Base-by-base conservation (phyloP, 2,888 invertebrate species). In the Galerucella pusilla region DNA sequence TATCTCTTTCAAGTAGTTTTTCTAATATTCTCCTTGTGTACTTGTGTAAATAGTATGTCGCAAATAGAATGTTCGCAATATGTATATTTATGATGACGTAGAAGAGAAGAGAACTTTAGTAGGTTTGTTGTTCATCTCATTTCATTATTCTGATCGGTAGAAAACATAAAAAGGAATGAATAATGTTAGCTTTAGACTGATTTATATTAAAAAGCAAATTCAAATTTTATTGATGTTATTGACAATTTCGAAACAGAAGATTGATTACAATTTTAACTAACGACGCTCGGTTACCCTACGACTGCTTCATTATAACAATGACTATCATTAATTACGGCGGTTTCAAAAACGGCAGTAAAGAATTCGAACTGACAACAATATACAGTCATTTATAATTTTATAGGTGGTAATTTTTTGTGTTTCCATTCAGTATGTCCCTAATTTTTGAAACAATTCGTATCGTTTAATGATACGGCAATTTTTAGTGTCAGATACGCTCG, bases 321-420 rank as follows among this genome's bases (percentile, higher is more conserved):
- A 42, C 25, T 12, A 60, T 60, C 20, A 60, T 60, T 60, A 60
- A 60, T 60, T 60, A 60, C 59, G 11, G 59, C 20, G 20, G 4
- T 60, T 11, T 52, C n/a, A 52, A 52, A 49, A 49, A 14, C 52
- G 14, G 6, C 52, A 9, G 52, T 52, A 52, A 52, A 52, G n/a
- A 52, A 14, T 52, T n/a, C n/a, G 52, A 52, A n/a, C 5, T 52
- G 52, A 52, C 52, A 52, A 52, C 52, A 3, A 52, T n/a, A 52
- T n/a, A n/a, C 52, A 7, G 6, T 52, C 52, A 52, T 52, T 52
- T 52, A 52, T 52, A 52, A 52, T 52, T 52, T 52, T n/a, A 52
- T 52, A 52, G 52, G 14, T n/a, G 52, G n/a, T n/a, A 52, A n/a
- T 52, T 52, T 52, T 42, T 42, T 52, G 6, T 52, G n/a, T 52